A percentile compares a stretch with the other conserved stretches of the same genome.
Evolutionary conservation across 1,140 invertebrate species (phyloP).

Genomic region (Lepidurus apus): DNA sequence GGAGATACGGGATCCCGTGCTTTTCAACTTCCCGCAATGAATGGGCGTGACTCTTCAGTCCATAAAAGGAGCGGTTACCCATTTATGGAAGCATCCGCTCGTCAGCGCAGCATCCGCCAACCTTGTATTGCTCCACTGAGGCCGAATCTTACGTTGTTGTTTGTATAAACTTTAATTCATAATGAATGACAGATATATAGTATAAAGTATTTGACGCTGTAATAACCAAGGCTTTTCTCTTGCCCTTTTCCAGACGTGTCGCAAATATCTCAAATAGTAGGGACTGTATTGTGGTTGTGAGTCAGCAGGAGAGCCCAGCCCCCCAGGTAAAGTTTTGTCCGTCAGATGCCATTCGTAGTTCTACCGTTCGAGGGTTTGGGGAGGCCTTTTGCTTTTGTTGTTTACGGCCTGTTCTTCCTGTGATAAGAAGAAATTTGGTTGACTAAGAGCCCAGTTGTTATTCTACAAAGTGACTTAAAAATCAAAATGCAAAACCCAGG

Average conservation of each 20-base stretch:
- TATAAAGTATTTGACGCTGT: background rate
- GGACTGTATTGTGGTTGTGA: background rate
- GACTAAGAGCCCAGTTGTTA: background rate
- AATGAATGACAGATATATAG: background rate
- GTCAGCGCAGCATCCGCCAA: background rate
- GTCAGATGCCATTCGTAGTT: slow-evolving; percentile 21
- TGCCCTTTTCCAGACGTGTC: background rate
- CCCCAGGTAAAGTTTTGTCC: background rate
- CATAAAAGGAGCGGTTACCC: slow-evolving; percentile 12
- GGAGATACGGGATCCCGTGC: background rate
- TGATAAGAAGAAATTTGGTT: background rate
- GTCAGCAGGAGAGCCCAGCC: slow-evolving; percentile 17
- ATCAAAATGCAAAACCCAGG: slow-evolving; percentile 33
- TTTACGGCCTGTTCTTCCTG: background rate
- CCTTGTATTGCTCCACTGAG: background rate
- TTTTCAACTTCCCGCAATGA: background rate
- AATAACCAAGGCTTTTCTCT: background rate
- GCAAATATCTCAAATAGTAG: background rate
- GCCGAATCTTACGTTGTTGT: background rate
- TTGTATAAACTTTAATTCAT: background rate
- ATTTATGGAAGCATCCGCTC: slow-evolving; percentile 6
- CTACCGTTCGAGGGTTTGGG: background rate
- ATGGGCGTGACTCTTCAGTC: slow-evolving; percentile 2
- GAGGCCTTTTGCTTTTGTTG: slow-evolving; percentile 10
- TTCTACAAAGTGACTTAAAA: background rate